Evolutionary conservation across 2,797 vertebrate genomes (phyloP).

Genomic region (Premnoplex brunnescens): DNA sequence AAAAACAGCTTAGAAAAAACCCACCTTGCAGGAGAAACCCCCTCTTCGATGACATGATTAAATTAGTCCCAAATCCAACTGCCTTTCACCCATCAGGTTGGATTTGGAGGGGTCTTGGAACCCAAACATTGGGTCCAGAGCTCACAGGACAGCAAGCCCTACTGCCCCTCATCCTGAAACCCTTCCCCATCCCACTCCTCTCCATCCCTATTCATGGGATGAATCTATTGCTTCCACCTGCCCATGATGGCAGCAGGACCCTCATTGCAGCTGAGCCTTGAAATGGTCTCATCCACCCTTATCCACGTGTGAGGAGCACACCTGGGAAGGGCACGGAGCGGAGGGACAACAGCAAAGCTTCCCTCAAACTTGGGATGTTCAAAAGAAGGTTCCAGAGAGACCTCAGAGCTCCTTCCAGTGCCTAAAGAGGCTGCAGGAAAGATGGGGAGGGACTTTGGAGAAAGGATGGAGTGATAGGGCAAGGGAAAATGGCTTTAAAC

Average conservation of each 20-base stretch:
- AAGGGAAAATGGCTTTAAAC: rapidly evolving
- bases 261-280: neutral
- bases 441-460: neutral
- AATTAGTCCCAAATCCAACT: neutral
- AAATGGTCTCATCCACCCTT: rapidly evolving
- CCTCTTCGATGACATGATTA: rapidly evolving
- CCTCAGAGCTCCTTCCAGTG: rapidly evolving
- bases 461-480: rapidly evolving
- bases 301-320: rapidly evolving
- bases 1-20: rapidly evolving
- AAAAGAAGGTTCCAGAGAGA: neutral
- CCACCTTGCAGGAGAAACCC: rapidly evolving
- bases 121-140: rapidly evolving
- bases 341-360: rapidly evolving
- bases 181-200: rapidly evolving
- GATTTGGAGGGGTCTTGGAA: rapidly evolving
- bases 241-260: rapidly evolving
- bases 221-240: neutral
- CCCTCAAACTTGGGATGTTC: neutral
- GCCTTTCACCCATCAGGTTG: neutral
- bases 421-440: neutral
- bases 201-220: neutral
- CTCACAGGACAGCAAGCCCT: rapidly evolving
- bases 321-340: no score
- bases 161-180: rapidly evolving